Base-by-base conservation (phyloP, 2,113 vertebrate species). In the Trichomycterus rosablanca region DNA sequence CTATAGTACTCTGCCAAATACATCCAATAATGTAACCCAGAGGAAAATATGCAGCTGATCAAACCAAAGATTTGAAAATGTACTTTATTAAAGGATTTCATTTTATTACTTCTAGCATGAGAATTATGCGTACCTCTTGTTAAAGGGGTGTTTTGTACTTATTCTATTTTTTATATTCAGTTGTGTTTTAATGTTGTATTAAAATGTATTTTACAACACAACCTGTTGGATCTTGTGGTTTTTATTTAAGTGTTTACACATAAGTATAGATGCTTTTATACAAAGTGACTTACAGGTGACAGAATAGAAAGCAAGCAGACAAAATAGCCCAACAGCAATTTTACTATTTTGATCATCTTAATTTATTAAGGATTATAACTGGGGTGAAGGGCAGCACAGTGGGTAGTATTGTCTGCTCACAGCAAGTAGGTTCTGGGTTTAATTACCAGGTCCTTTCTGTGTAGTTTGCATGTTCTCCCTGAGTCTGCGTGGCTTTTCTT, bases 161-260 rank as follows among this genome's bases (percentile, higher is more conserved):
- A 84, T 86, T 87, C 67, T 86, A 86, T 89, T 89, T 89, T 87
- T 89, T 87, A 85, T 88, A 87, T 85, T 78, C 67, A 63, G 68
- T 69, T 67, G 68, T 63, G 70, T 62, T 72, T 69, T 70, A 59
- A n/a, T n/a, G n/a, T n/a, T 74, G 57, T 78, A 74, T 81, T 87
- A 85, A 88, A 89, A 87, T 77, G 66, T 76, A 78, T 77, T 80
- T 81, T 83, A 77, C 71, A 79, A 70, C 72, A 44, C 9, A 42
- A n/a, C 26, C 18, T 53, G 32, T 12, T 14, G 48, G 62, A 19
- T 61, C 19, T 16, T 57, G 14, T 61, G 30, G 5, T 24, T 49
- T 55, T 50, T 11, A n/a, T 22, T 18, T 42, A 3, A 43, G 5
- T 42, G n/a, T 14, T 53, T n/a, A 11, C 19, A 16, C 20, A 44